Evolutionary conservation across 2,888 invertebrate genomes (phyloP), one percentile per base, ranked within the genome.

Genomic region (Campoplex nolae): DNA sequence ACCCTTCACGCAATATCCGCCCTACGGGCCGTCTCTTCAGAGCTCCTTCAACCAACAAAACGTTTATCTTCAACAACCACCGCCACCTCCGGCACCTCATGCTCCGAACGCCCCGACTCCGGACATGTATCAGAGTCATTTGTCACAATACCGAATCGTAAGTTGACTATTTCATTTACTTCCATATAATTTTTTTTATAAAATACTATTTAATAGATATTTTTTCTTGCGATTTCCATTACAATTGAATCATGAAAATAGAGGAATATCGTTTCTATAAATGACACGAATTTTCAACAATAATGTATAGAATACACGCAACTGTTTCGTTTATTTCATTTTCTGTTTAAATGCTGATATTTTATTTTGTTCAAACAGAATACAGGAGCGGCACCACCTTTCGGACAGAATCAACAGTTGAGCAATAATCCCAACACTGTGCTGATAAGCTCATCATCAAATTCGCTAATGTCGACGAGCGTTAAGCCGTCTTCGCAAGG

Each of bases 401-500:
- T 97, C 92, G 97, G 97, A 28, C 97, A 98, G 93, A 97, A 97
- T 76, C 98, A 97, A 91, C 97, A 97, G 92, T 95, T 97, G 89
- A 96, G 96, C 88, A 97, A 96, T 93, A 98, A 97, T 94, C 98
- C 98, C 75, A 98, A 97, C 92, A 98, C 98, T 28, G 97, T 98
- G 90, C 96, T 98, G 91, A 98, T 98, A 90, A 98, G 98, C 58
- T 97, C 98, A 88, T 97, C 97, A 83, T 97, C 98, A 85, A 98
- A 98, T 94, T 97, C 97, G 54, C 95, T 98, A 90, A 98, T 98
- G 98, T 98, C 98, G 7, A 97, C 98, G 56, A 97, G 97, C 86
- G 97, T 98, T 77, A 98, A 98, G 92, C 97, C 97, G 11, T 96
- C 97, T 56, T 96, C 96, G 87, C 97, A 97, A 94, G 97, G 97